Evolutionary conservation across 2,888 invertebrate genomes (phyloP), one percentile per base, ranked within the genome.

Genomic region (Lottia gigantea): DNA sequence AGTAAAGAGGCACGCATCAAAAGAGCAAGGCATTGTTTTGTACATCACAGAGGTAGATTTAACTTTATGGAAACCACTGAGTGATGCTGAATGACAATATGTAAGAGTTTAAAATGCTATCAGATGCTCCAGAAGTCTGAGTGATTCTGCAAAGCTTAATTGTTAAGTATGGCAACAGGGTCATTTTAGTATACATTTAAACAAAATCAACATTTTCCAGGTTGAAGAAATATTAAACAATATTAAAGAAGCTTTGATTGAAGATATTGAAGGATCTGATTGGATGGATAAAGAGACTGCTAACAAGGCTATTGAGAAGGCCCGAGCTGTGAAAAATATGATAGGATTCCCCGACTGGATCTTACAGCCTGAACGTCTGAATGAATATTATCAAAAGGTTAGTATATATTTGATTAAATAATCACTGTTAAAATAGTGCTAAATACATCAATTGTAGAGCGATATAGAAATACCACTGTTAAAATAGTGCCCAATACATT

Each of bases 291-390:
- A 76, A 8, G 61, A 62, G 25, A 86, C 86, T 0, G 71, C 78
- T 46, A 47, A 66, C 0, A 74, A 72, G 19, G 85, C 85, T 14
- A 68, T 71, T 23, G 80, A 79, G 14, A 87, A 87, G 74, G 84
- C 82, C 0, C 65, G 65, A 4, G 77, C 76, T n/a, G 73, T 85
- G 6, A 46, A n/a, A 8, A 74, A 80, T 40, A 82, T 78, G 76
- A 76, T 86, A 16, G 87, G 86, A 2, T 86, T 82, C 72, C 87
- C 87, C 8, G 85, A 85, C 68, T 85, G 80, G 77, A 79, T 85
- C 2, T 64, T 74, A 23, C 75, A 83, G 62, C 76, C 78, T 0
- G 67, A 45, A 2, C 67, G 78, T 67, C 76, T 87, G 16, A 86
- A 87, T 70, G 61, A 79, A 47, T 77, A 81, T 68, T 86, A 86